Base-by-base conservation (phyloP, 2,113 vertebrate genomes). In the Cyanoramphus novaezelandiae region DNA sequence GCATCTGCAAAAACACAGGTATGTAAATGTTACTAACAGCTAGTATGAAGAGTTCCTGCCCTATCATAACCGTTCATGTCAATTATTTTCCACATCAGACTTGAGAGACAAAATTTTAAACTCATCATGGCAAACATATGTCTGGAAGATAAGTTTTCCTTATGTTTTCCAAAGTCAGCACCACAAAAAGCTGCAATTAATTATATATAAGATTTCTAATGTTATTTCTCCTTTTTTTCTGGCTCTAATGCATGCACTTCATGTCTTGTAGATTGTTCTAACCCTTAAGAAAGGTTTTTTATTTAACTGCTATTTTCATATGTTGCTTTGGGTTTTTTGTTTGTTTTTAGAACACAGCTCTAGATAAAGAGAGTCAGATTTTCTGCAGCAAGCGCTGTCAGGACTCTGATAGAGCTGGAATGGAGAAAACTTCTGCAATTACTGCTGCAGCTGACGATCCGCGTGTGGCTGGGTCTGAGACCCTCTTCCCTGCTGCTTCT, bases 281-380 rank as follows among this genome's bases (percentile, higher is more conserved):
- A 74, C 29, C 63, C 27, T 16, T 1, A 44, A 50, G 35, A 31
- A 10, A 12, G 39, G 50, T 28, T 15, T 52, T n/a, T 24, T 35
- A 72, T 76, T 65, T 95, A 60, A 96, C 18, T 17, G 62, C 11
- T 10, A 9, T 94, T 88, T 88, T 97, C 57, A 79, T 76, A 15
- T 75, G 74, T 70, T 89, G 53, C 7, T 97, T 79, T 96, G 74
- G 57, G 59, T 95, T 80, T 57, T 92, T 82, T 68, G 28, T 82
- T 78, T 96, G 46, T 81, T 95, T 97, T 35, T 98, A 99, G 99
- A 99, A 98, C 98, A 99, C 99, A 96, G 99, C 99, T 98, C 99
- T 99, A 97, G 99, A 99, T 99, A 99, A 99, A 97, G 98, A 98
- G 97, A 98, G 95, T 35, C 98, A 98, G 95, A 98, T 99, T 84